These are phyloP conservation scores for Siphamia tubifer DNA, from an alignment of 2,113 vertebrate species.

Conservation along the genomic window DNA sequence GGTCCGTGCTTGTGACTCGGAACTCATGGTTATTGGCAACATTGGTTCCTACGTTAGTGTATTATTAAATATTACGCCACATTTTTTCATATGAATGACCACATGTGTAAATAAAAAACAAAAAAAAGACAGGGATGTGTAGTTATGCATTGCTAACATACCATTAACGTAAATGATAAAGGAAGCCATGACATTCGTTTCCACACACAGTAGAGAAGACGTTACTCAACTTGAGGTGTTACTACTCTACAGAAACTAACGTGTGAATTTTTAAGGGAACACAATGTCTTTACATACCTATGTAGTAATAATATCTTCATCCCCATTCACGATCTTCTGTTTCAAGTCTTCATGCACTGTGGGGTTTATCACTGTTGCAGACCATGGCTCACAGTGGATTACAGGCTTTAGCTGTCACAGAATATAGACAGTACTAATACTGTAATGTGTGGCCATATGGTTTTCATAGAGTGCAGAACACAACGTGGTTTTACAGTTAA, in stretches of 20 bases:
- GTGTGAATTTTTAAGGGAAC: too few species aligned
- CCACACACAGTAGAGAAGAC: too few species aligned
- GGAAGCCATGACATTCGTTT: too few species aligned
- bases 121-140: too few species aligned
- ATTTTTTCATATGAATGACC: too few species aligned
- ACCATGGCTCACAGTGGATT: slow-evolving; percentile 58
- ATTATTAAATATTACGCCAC: neutral
- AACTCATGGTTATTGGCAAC: rapidly evolving
- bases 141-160: too few species aligned
- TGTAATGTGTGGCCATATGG: neutral
- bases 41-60: slow-evolving; percentile 29
- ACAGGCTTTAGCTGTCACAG: slow-evolving; percentile 58
- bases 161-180: too few species aligned
- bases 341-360: neutral
- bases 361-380: neutral
- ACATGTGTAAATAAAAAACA: too few species aligned
- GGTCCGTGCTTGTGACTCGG: slow-evolving; percentile 36
- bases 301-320: neutral
- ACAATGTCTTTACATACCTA: slow-evolving; percentile 36
- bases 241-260: too few species aligned
- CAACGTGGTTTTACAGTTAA: neutral
- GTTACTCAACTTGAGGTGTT: too few species aligned
- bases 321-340: neutral
- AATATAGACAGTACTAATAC: slow-evolving; percentile 29
- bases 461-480: neutral